A percentile compares a stretch with the other conserved stretches of the same genome.
phyloP scores from a whole-genome alignment of 2,888 invertebrate species.

The Drosophila anomalipes region DNA sequence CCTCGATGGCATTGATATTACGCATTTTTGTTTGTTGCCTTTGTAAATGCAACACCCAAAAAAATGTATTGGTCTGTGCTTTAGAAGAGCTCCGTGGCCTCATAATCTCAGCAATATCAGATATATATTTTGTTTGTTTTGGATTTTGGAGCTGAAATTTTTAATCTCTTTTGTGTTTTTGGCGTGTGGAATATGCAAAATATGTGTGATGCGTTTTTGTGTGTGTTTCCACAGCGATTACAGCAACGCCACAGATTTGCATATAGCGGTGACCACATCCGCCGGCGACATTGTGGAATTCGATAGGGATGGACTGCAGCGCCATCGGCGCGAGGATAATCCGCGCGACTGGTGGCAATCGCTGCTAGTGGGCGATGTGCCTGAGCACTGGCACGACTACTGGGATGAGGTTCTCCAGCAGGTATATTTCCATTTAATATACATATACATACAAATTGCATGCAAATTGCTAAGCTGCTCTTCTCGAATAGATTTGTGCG shows the following conservation, averaged over 20 bases:
- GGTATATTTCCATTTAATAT: slow-evolving; percentile 82
- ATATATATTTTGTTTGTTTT: not conserved
- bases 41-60: slow-evolving; percentile 11
- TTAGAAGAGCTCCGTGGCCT: not conserved
- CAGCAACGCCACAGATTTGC: slow-evolving; percentile 92
- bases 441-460: slow-evolving; percentile 12
- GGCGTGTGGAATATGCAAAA: slow-evolving; percentile 46
- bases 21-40: not conserved
- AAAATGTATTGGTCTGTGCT: slow-evolving; percentile 14
- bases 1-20: slow-evolving; percentile 1
- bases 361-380: slow-evolving; percentile 89
- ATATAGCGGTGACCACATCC: slow-evolving; percentile 95
- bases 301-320: slow-evolving; percentile 91
- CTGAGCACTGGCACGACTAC: slow-evolving; percentile 88
- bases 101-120: slow-evolving; percentile 18
- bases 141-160: slow-evolving; percentile 9
- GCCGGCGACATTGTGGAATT: slow-evolving; percentile 93
- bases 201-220: slow-evolving; percentile 54
- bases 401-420: slow-evolving; percentile 89
- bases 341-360: slow-evolving; percentile 88
- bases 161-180: not conserved
- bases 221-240: slow-evolving; percentile 88
- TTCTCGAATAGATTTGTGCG: slow-evolving; percentile 76
- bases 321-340: slow-evolving; percentile 82
- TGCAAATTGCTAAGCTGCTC: slow-evolving; percentile 49